Percentiles rank a stretch among this genome's conserved stretches.
Evolutionary conservation across 2,113 vertebrate genomes (phyloP).

Genomic region (Romanogobio albipinnatus): DNA sequence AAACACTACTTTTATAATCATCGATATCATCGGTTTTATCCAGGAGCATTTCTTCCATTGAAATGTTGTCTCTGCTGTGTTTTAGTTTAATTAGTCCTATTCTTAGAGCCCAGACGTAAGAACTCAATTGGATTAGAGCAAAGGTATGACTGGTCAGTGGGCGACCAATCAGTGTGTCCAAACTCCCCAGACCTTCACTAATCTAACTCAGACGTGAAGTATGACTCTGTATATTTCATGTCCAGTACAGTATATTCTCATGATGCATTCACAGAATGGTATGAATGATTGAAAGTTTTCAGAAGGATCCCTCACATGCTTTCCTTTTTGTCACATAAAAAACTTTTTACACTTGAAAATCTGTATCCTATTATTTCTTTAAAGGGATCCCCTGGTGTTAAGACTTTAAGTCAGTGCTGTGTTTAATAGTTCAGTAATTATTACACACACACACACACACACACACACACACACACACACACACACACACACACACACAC

Average conservation of each 20-base stretch:
- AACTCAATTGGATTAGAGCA: conserved; percentile 85
- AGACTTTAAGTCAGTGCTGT: too few species aligned
- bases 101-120: conserved; percentile 75
- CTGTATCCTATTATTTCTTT: too few species aligned
- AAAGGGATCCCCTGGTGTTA: too few species aligned
- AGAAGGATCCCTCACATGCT: background rate
- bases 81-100: conserved; percentile 72
- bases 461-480: too few species aligned
- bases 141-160: conserved; percentile 61
- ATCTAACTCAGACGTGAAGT: conserved; percentile 59
- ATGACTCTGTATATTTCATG: background rate
- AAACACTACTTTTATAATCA: conserved; percentile 34
- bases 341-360: background rate
- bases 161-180: conserved; percentile 63
- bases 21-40: conserved; percentile 46
- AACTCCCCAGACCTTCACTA: conserved; percentile 55
- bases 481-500: too few species aligned
- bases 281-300: background rate
- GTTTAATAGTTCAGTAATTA: too few species aligned
- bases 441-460: background rate
- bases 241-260: background rate
- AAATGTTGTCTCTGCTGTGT: conserved; percentile 43
- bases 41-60: conserved; percentile 58
- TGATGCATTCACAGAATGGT: background rate
- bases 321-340: background rate